These are phyloP conservation scores for Chrysoperla carnea DNA, from an alignment of 1,140 invertebrate species.

Conservation along the genomic window DNA sequence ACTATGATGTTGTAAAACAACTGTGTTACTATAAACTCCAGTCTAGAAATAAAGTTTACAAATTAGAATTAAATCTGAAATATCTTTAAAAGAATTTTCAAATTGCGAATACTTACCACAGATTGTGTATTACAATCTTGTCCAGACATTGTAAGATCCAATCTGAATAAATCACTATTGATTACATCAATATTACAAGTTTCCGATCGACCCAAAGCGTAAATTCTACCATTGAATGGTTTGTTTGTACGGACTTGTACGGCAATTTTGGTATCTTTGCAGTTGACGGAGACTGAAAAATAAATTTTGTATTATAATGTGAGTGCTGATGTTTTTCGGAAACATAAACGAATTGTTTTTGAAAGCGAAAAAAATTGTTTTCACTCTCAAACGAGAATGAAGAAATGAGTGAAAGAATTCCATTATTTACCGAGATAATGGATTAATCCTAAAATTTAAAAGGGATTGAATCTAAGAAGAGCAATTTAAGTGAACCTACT, in stretches of 20 bases:
- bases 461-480: no score
- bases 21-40: slow-evolving; percentile 86
- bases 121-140: slow-evolving; percentile 89
- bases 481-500: no score
- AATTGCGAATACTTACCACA: slow-evolving; percentile 41
- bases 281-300: slow-evolving; percentile 71
- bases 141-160: slow-evolving; percentile 82
- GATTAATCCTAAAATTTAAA: no score
- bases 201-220: slow-evolving; percentile 79
- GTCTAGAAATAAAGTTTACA: slow-evolving; percentile 41
- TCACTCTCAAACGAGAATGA: neutral
- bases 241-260: slow-evolving; percentile 84
- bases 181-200: slow-evolving; percentile 89
- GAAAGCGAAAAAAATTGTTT: no score
- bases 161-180: slow-evolving; percentile 78
- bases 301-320: slow-evolving; percentile 1
- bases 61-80: no score
- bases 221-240: slow-evolving; percentile 87
- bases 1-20: slow-evolving; percentile 87
- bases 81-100: neutral
- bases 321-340: neutral
- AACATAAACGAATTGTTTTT: no score
- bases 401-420: no score
- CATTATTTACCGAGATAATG: no score
- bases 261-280: slow-evolving; percentile 85